Base-by-base conservation (phyloP, 2,797 vertebrate species). In the Sciurus carolinensis region DNA sequence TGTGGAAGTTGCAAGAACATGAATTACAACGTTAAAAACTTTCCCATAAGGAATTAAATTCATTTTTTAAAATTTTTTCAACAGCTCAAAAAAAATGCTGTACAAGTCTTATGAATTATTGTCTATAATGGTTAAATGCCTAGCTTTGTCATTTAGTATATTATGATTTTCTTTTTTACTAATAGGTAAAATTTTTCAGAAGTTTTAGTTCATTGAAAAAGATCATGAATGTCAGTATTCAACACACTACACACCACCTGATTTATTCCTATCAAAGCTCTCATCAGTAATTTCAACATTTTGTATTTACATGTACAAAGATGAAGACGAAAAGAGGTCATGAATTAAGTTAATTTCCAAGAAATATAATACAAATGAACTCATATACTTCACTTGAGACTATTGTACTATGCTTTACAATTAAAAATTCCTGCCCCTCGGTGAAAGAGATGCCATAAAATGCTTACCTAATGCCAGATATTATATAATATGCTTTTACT, bases 341-440 rank as follows among this genome's bases (percentile, higher is more conserved):
- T 72, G 42, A 91, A 89, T 94, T 57, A 75, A 17, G 24, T 86
- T 90, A 87, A 92, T 69, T 95, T 91, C 76, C 15, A 80, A 76
- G 28, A 92, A 24, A 33, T 22, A 79, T 87, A 82, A 95, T 71
- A 75, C 28, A 90, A 94, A 87, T 73, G 93, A 95, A 50, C 3
- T 67, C 52, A 84, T 22, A 82, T 50, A 17, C 11, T 79, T 93
- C n/a, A 79, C 33, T 52, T 30, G 13, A 83, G 30, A 83, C 83
- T 76, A 76, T 47, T 80, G 54, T 52, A 75, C 73, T 69, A n/a
- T 66, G 26, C 7, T 88, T 71, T 62, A 88, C 57, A 59, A 92
- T 67, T 94, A 94, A 11, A 92, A 92, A 88, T 80, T 83, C 30
- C 64, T 86, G 42, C 81, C 22, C n/a, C 7, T 90, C 39, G 1